These are phyloP conservation scores for Corvus cornix DNA, from an alignment of 2,113 vertebrate species.

Conservation along the genomic window DNA sequence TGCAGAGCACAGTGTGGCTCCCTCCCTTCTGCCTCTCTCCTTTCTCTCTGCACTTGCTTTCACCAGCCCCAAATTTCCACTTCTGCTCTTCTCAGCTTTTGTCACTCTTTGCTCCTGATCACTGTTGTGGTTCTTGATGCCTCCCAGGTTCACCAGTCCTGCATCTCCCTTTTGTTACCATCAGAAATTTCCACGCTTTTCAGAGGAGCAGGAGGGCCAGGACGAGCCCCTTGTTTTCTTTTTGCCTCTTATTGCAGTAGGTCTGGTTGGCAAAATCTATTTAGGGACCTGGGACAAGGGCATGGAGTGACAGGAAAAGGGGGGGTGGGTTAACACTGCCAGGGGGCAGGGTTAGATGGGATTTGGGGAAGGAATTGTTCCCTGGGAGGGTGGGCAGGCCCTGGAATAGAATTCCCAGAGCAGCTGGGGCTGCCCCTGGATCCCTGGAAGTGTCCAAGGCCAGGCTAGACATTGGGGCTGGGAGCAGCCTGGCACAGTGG, in stretches of 20 bases:
- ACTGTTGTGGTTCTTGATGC: not conserved
- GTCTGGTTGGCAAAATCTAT: not conserved
- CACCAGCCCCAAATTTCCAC: not conserved
- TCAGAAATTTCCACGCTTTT: accelerated
- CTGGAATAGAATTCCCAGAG: not conserved
- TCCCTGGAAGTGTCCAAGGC: not conserved
- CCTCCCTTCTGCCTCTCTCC: not conserved
- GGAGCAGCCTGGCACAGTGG: not conserved
- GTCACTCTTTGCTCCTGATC: not conserved
- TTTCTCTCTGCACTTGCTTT: not conserved
- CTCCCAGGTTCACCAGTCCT: not conserved
- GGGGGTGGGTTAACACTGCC: accelerated
- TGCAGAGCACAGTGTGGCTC: not conserved
- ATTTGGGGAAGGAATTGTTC: accelerated
- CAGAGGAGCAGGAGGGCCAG: not conserved
- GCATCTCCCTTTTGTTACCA: not conserved
- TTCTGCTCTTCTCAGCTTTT: not conserved
- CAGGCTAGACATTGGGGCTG: not conserved
- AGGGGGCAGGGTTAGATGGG: not conserved
- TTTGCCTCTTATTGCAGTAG: not conserved
- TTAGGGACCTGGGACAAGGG: not conserved
- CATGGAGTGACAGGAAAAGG: not conserved
- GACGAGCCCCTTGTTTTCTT: not conserved
- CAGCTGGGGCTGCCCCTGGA: not conserved
- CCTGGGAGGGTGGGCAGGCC: accelerated